Base-by-base conservation (phyloP, 2,113 vertebrate species). In the Poicephalus gulielmi region DNA sequence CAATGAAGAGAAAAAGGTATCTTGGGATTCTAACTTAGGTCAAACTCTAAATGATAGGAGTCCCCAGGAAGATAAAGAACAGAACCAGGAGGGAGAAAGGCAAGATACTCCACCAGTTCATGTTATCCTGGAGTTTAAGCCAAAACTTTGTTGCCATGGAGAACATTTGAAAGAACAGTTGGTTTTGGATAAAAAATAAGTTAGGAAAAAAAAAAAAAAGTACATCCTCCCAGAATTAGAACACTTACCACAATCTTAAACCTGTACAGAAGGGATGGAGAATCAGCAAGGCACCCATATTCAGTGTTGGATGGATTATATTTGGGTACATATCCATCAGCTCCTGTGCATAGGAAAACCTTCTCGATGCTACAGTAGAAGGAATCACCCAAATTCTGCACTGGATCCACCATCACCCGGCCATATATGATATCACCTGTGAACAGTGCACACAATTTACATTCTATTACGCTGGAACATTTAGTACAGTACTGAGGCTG, bases 331-430 rank as follows among this genome's bases (percentile, higher is more conserved):
- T 99, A 99, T 92, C 99, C 99, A 64, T 99, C 99, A 7, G 99
- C 98, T 24, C 99, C 99, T 1, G 99, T 99, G 97, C 99, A 99
- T 11, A 99, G 98, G 96, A 98, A 99, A 74, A 99, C 99, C 88
- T 99, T 99, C 97, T 99, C 99, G 14, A 99, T 99, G 96, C 98
- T 99, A 86, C 99, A 99, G 98, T 98, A 98, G 97, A 99, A 99
- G n/a, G 99, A 99, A 83, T 99, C 98, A 11, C 99, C 99, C 33
- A 99, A 96, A 92, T 99, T 99, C 97, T 99, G 99, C 82, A 99
- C 99, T 5, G 99, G 99, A 95, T 99, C 99, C 89, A 99, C 99
- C 99, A 99, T 99, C 92, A 99, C 99, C 13, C 99, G 99, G 7
- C 99, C 99, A 2, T 99, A 99, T 91, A 99, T 98, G 1, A 96